These are phyloP conservation scores for Eidolon helvum DNA, from an alignment of 2,113 vertebrate genomes.

Conservation along the genomic window DNA sequence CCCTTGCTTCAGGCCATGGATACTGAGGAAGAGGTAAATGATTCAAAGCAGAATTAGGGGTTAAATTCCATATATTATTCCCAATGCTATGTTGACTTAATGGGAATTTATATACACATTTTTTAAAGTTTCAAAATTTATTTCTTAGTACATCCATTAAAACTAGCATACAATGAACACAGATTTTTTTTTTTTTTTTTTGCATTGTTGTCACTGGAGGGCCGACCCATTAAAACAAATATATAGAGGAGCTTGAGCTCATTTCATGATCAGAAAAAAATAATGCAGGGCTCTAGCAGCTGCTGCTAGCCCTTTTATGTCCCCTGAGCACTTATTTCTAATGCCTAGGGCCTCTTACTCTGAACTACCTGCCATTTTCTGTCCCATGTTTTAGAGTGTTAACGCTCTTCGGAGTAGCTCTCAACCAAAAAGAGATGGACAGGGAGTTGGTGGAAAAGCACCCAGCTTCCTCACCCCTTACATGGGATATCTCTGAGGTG, in stretches of 20 bases:
- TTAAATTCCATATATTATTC: neutral
- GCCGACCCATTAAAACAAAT: neutral
- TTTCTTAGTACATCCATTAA: conserved; percentile 4
- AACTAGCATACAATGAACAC: neutral
- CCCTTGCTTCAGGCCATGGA: neutral
- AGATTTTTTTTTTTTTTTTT: neutral
- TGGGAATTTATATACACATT: neutral
- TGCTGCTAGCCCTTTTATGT: accelerated
- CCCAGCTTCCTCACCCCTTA: neutral
- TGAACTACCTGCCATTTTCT: neutral
- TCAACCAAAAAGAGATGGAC: neutral
- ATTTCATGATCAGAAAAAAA: neutral
- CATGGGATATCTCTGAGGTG: neutral
- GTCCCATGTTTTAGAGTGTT: neutral
- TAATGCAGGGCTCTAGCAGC: neutral
- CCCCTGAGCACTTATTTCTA: neutral
- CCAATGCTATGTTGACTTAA: neutral
- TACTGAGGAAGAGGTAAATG: neutral
- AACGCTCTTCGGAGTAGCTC: neutral
- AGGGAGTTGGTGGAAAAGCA: neutral
- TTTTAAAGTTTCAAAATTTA: conserved; percentile 1
- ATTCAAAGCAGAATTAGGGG: neutral
- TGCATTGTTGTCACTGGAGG: neutral
- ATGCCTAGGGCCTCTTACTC: neutral
- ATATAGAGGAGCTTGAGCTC: neutral